Base-by-base conservation (phyloP, 2,888 invertebrate genomes). In the Drosophila mettleri region DNA sequence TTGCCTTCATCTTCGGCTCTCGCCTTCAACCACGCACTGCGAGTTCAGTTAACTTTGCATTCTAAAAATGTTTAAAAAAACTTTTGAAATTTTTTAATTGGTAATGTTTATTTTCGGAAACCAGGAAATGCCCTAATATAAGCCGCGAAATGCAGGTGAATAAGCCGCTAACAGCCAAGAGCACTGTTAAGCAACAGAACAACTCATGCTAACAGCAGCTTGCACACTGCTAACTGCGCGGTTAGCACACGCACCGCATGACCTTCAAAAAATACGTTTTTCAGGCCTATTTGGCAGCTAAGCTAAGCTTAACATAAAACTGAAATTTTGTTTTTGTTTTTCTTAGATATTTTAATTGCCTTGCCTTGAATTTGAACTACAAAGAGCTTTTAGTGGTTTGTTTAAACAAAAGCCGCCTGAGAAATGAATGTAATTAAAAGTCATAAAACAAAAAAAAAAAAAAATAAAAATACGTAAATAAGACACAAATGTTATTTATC, bases 351-450 rank as follows among this genome's bases (percentile, higher is more conserved):
- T 79, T 77, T 82, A 82, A 88, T 88, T 88, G 66, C 71, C 53
- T 61, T 69, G 77, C 88, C 88, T 88, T 83, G 83, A 83, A 73
- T 78, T 86, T 70, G 82, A 72, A 83, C 71, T 69, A 69, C 78
- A 88, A 71, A 88, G 67, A 51, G 86, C 61, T 78, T 78, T 82
- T 72, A 60, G 76, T 71, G 69, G 57, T 67, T 61, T 59, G 52
- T 49, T 52, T 62, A 41, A 31, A 54, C 53, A 54, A 58, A 46
- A 66, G 58, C 45, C 57, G 60, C 66, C 76, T 85, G 73, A 86
- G 86, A 88, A 86, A 82, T 85, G 41, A 70, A 79, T 67, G 86
- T 67, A 88, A 83, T 88, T 88, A 88, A 86, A 82, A 86, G 74
- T 52, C 68, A 80, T 82, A 72, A 76, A 85, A 81, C 74, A 49